Evolutionary conservation across 2,797 vertebrate genomes (phyloP), one percentile per base, ranked within the genome.

Genomic region (Hoplostethus atlanticus): DNA sequence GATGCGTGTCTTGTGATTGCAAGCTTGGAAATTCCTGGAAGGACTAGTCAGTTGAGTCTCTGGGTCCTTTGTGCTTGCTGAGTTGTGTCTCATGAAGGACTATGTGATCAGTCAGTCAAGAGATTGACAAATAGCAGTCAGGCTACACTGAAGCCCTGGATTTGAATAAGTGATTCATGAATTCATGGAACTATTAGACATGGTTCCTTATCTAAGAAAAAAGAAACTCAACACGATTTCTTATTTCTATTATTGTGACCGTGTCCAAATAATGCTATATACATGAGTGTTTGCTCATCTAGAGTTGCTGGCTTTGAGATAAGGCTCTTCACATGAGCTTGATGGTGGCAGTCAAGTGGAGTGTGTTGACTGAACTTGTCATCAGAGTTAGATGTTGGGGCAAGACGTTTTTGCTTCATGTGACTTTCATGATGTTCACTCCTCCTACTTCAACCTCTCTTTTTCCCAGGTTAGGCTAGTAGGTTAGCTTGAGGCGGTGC

Each of bases 1-100:
- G 36, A 72, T 58, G 36, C 58, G n/a, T 73, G 25, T 83, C 60
- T 56, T 58, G 25, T 63, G 73, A 72, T 69, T 50, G 16, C 16
- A 50, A 64, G 28, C 56, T 38, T 4, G n/a, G 74, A 65, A 70
- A 71, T 78, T 74, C 62, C 40, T 66, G 3, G 1, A 64, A 42
- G 36, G 16, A 50, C 16, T 17, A 5, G 47, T 50, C 16, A 17
- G 28, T 61, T 62, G 71, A 53, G 31, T 15, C n/a, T 25, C 44
- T 61, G 42, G 2, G 10, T 52, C 36, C 1, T 58, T 31, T 31
- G 34, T 64, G 13, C 31, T 54, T 21, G n/a, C 1, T 28, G 17
- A 53, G 51, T 15, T 44, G 12, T 44, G 2, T 44, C 12, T 15
- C 42, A 44, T 13, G 12, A 44, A 13, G 10, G 4, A 13, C 11